phyloP scores from a whole-genome alignment of 30 jellyfish, hydroid and myxozoan species.

The Hydractinia symbiolongicarpus region DNA sequence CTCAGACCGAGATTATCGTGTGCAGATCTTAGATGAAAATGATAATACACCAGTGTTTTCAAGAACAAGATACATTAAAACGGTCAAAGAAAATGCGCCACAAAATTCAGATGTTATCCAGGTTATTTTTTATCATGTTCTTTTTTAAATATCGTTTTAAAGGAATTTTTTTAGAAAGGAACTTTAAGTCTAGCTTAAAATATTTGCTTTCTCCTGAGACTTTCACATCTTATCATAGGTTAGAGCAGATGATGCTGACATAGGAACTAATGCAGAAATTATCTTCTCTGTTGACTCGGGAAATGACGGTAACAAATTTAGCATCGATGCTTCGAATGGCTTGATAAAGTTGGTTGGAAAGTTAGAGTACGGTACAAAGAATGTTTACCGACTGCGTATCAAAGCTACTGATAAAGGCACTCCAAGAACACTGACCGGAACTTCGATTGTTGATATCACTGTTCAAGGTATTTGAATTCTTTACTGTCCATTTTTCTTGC shows the following conservation, averaged over 20 bases:
- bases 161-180: background rate
- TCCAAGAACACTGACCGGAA: slow-evolving; percentile 27
- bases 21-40: slow-evolving; percentile 53
- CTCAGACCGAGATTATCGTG: slow-evolving; percentile 41
- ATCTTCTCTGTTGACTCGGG: slow-evolving; percentile 51
- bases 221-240: slow-evolving; percentile 32
- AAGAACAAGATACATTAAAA: slow-evolving; percentile 29
- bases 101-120: background rate
- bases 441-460: slow-evolving; percentile 32
- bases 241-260: slow-evolving; percentile 60
- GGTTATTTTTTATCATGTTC: background rate
- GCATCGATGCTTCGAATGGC: slow-evolving; percentile 13
- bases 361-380: background rate
- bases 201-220: too few species aligned
- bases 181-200: too few species aligned
- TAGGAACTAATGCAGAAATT: slow-evolving; percentile 53
- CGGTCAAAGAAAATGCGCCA: slow-evolving; percentile 61
- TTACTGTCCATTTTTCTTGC: too few species aligned
- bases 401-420: slow-evolving; percentile 61
- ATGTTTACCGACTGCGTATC: slow-evolving; percentile 25
- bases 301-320: slow-evolving; percentile 37
- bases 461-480: background rate
- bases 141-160: background rate
- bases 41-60: slow-evolving; percentile 69
- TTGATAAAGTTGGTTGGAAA: background rate